phyloP scores from a whole-genome alignment of 1,140 invertebrate species.

The honey bee (Apis mellifera) region DNA sequence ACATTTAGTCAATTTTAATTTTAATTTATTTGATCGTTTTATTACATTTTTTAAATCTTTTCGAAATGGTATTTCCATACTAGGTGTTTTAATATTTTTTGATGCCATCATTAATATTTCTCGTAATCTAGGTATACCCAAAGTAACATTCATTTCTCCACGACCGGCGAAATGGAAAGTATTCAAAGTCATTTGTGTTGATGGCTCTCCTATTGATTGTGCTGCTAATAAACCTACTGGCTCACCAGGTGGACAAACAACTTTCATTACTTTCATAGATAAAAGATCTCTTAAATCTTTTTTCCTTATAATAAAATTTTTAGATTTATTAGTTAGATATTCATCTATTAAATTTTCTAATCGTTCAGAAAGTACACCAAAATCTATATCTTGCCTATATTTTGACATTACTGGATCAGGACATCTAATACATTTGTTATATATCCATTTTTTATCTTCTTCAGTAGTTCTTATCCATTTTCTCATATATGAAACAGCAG shows the following conservation, averaged over 20 bases:
- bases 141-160: constrained; percentile 99
- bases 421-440: constrained; percentile 78
- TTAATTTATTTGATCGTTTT: constrained; percentile 86
- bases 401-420: constrained; percentile 89
- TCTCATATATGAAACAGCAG: constrained; percentile 82
- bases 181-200: constrained; percentile 99
- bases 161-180: constrained; percentile 99
- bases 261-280: constrained; percentile 88
- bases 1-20: constrained; percentile 88
- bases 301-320: constrained; percentile 72
- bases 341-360: constrained; percentile 86
- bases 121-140: constrained; percentile 97
- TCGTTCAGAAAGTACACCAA: constrained; percentile 91
- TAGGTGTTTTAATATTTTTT: constrained; percentile 95
- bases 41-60: constrained; percentile 81
- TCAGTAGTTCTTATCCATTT: constrained; percentile 84
- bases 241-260: constrained; percentile 94
- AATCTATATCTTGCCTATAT: constrained; percentile 88
- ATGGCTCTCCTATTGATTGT: constrained; percentile 98
- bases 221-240: constrained; percentile 97
- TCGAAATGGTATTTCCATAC: constrained; percentile 95
- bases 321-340: constrained; percentile 82
- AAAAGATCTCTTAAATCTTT: constrained; percentile 87
- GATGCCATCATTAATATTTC: constrained; percentile 99
- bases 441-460: constrained; percentile 82